phyloP scores from a whole-genome alignment of 2,888 invertebrate species.

The Amblyteles armatorius region DNA sequence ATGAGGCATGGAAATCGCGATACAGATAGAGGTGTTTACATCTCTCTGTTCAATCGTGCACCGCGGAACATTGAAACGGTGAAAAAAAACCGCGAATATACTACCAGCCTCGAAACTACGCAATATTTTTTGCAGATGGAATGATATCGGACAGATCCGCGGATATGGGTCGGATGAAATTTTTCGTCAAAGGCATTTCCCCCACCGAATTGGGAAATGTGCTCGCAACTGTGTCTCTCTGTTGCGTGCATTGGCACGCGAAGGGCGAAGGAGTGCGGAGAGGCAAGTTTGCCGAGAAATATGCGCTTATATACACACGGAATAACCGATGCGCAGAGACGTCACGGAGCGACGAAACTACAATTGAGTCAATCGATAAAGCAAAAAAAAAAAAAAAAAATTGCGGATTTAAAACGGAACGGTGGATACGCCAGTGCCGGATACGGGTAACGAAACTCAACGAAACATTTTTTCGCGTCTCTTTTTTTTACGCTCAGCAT shows the following conservation, averaged over 20 bases:
- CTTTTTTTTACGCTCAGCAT: conserved; percentile 3
- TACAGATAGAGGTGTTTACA: not conserved
- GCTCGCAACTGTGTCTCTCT: conserved; percentile 15
- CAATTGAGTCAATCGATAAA: conserved; percentile 58
- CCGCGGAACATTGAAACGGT: not conserved
- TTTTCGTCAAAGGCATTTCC: conserved; percentile 33
- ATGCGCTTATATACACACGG: conserved; percentile 47
- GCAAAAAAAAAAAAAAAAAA: conserved; percentile 52
- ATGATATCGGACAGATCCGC: conserved; percentile 37
- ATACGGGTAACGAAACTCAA: conserved; percentile 26
- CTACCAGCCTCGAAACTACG: conserved; percentile 25
- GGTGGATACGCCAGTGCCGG: not conserved
- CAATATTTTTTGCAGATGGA: conserved; percentile 42
- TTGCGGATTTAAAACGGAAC: conserved; percentile 42
- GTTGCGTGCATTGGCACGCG: not conserved
- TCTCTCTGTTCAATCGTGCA: not conserved
- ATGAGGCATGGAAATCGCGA: not conserved
- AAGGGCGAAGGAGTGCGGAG: conserved; percentile 10
- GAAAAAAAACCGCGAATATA: not conserved
- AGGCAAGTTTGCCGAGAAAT: conserved; percentile 44
- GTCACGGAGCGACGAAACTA: conserved; percentile 54
- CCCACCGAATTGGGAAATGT: conserved; percentile 27
- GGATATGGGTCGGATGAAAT: not conserved
- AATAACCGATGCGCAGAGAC: conserved; percentile 59
- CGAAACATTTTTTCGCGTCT: conserved; percentile 36